These are phyloP conservation scores for Toxonevra muliebris DNA, from an alignment of 2,888 invertebrate species.

Conservation along the genomic window DNA sequence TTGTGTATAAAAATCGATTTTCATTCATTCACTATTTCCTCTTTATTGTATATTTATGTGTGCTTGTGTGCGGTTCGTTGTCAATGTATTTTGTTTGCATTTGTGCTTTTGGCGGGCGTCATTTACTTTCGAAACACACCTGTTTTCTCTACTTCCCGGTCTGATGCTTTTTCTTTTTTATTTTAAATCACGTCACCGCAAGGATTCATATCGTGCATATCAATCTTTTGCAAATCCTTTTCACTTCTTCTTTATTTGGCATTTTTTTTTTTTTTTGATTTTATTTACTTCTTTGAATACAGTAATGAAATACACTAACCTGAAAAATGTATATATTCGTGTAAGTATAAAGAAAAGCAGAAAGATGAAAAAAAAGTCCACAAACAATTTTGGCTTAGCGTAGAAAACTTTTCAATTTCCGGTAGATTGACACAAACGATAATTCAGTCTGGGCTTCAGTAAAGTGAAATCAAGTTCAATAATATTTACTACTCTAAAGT, in stretches of 20 bases:
- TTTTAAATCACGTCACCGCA: background rate
- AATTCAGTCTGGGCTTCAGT: slow-evolving; percentile 16
- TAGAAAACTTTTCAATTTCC: slow-evolving; percentile 27
- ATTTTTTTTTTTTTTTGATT: background rate
- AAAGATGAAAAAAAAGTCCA: too few relatives aligned
- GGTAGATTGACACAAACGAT: slow-evolving; percentile 25
- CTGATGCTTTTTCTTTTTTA: background rate
- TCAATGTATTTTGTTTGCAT: background rate
- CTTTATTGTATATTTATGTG: background rate
- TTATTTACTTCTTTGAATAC: too few relatives aligned
- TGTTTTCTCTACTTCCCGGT: too few relatives aligned
- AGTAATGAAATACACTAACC: too few relatives aligned
- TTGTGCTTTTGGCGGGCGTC: too few relatives aligned
- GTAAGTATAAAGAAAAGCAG: too few relatives aligned
- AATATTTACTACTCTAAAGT: background rate
- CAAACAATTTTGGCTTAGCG: too few relatives aligned
- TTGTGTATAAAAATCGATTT: too few relatives aligned
- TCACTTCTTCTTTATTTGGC: background rate
- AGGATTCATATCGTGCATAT: slow-evolving; percentile 14
- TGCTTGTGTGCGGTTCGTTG: background rate
- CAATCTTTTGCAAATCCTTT: slow-evolving; percentile 17
- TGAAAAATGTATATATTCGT: too few relatives aligned
- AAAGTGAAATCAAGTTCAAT: slow-evolving; percentile 23
- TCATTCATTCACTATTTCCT: too few relatives aligned
- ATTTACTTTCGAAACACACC: too few relatives aligned